Base-by-base conservation (phyloP, 2,888 invertebrate species). In the Amiota minor region DNA sequence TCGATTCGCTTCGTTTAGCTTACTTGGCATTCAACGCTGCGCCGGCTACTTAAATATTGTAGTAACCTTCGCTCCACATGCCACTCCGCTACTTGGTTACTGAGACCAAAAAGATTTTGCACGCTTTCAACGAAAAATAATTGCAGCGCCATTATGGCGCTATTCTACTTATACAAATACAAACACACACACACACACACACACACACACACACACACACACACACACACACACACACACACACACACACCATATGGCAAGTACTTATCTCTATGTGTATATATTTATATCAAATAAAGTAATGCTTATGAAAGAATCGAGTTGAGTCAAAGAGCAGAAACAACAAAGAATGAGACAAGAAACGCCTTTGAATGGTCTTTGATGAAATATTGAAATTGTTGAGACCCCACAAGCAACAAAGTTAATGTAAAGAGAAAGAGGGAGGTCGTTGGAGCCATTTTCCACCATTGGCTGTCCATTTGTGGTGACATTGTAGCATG, bases 141-240 rank as follows among this genome's bases (percentile, higher is more conserved):
- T 84, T 83, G 85, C 86, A 84, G 84, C 84, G 84, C 79, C 84
- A 80, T 72, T 74, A 73, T 81, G 84, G 86, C 84, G 84, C 86
- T 83, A 80, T 76, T 86, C 83, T 85, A 85, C 83, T 84, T 84
- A 84, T 46, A 16, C 59, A 45, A 69, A 59, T 56, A 45, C 59
- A 53, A 3, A 49, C 20, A 16, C 47, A 16, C 9, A 16, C 49
- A 14, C 49, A 20, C 6, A 11, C 16, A 49, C 14, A 16, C 59
- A 45, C 55, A 59, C 45, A 45, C 59, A 53, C 10, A 49, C 20
- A 16, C 47, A 16, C 9, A 16, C 49, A 14, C 49, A 20, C 6
- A 11, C 16, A 49, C 14, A 16, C 59, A 45, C 55, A 59, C 45
- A 45, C 59, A 53, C 10, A 49, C 20, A 16, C 47, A 16, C 9